A percentile compares a stretch with the other conserved stretches of the same genome.
These are phyloP conservation scores for Panulirus ornatus DNA, from an alignment of 1,140 invertebrate genomes.

Conservation along the genomic window DNA sequence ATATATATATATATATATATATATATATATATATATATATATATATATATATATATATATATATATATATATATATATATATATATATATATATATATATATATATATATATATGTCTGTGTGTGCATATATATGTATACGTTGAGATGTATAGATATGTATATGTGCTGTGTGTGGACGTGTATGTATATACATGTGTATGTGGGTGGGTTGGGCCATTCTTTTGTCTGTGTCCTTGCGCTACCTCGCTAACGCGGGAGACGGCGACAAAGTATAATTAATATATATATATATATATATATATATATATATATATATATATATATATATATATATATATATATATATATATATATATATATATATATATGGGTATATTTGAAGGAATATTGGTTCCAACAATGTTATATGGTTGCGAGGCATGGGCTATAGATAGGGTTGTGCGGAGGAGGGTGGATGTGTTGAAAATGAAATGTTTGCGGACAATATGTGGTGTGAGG, in stretches of 20 bases:
- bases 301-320: conserved; percentile 8
- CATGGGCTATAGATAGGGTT: too few species aligned
- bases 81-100: conserved; percentile 31
- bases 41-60: conserved; percentile 21
- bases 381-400: too few species aligned
- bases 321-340: conserved; percentile 30
- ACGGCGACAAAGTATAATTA: too few species aligned
- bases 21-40: conserved; percentile 16
- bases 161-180: background rate
- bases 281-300: background rate
- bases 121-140: background rate
- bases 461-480: too few species aligned
- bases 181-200: conserved; percentile 1
- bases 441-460: too few species aligned
- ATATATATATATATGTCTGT: conserved; percentile 3
- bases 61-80: conserved; percentile 23
- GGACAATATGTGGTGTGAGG: too few species aligned
- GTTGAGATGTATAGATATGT: background rate
- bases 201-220: too few species aligned
- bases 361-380: background rate
- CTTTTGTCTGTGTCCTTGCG: too few species aligned
- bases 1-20: background rate
- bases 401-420: too few species aligned
- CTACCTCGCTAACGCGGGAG: too few species aligned
- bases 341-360: background rate